Conservation (phyloP, 1,140 invertebrate genomes). For the Phenacoccus solenopsis region DNA sequence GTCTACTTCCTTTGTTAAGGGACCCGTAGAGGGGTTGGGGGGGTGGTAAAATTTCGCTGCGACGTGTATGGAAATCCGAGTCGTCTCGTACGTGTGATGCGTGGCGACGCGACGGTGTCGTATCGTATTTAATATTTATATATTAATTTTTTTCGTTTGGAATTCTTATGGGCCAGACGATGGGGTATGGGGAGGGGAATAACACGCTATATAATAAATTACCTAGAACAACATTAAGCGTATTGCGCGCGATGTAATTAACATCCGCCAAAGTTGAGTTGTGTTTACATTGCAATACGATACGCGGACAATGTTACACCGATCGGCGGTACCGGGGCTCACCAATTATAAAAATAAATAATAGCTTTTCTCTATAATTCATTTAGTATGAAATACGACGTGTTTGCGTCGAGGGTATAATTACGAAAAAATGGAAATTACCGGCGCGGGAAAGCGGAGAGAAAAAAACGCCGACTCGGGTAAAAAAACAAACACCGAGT, state of each 20-base stretch:
- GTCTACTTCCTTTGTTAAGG: too few relatives aligned
- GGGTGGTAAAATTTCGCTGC: too few relatives aligned
- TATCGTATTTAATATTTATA: conserved; percentile 7
- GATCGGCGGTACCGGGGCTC: too few relatives aligned
- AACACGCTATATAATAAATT: background rate
- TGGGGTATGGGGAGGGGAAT: too few relatives aligned
- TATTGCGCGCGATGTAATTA: conserved; percentile 4
- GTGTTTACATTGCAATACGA: conserved; percentile 9
- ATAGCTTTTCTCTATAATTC: conserved; percentile 8
- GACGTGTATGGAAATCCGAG: too few relatives aligned
- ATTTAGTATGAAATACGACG: conserved; percentile 9
- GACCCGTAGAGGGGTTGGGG: too few relatives aligned
- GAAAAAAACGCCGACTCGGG: too few relatives aligned
- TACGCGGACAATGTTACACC: background rate
- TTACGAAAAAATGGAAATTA: too few relatives aligned
- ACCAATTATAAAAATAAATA: conserved; percentile 9
- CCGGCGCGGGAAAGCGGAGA: too few relatives aligned
- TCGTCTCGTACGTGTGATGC: background rate
- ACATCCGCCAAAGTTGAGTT: background rate
- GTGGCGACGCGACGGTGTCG: background rate
- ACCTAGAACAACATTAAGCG: background rate
- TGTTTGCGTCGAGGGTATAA: background rate
- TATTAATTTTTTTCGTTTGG: background rate
- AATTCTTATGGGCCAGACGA: too few relatives aligned
- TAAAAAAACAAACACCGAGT: too few relatives aligned